Evolutionary conservation across 2,888 invertebrate genomes (phyloP), one percentile per base, ranked within the genome.

Genomic region (Caenorhabditis sp.): DNA sequence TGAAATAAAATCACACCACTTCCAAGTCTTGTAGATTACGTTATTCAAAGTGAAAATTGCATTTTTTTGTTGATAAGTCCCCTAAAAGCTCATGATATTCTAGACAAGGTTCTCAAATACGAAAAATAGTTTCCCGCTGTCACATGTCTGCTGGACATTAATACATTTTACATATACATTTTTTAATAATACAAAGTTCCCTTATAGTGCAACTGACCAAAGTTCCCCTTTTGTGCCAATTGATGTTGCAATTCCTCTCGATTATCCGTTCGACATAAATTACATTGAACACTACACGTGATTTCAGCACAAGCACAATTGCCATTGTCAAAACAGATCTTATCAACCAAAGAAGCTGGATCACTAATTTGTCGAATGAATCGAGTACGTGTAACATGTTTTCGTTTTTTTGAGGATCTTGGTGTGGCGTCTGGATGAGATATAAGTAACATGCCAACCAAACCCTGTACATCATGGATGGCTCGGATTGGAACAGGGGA

Each of bases 281-380:
- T 67, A 59, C 81, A 84, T 20, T 72, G 64, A 1, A 82, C 72
- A 27, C 64, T 68, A 59, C 84, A 84, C 1, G 77, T 83, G 20
- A 76, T 78, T 60, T 85, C 85, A 0, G 85, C 84, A 65, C 85
- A 85, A 17, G 84, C 76, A 50, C 85, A 85, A 17, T 62, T 73
- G 5, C 83, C 78, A 59, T 78, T 78, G 21, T 72, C 63, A 63
- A 76, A 78, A 57, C 82, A 82, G 17, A 82, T 77, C 0, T 77
- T 73, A 23, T 82, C 82, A 17, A 82, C 67, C 20, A 66, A 59
- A 1, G 67, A 57, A 20, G 65, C 60, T 17, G 43, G 43, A 49
- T 71, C 74, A 43, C 58, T 63, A 25, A 73, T 65, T 17, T 63
- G 20, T 25, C 70, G 59, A 8, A 65, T 62, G 27, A 65, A 70